Evolutionary conservation across 1,140 invertebrate species (phyloP).

Genomic region (Drosophila setifemur): DNA sequence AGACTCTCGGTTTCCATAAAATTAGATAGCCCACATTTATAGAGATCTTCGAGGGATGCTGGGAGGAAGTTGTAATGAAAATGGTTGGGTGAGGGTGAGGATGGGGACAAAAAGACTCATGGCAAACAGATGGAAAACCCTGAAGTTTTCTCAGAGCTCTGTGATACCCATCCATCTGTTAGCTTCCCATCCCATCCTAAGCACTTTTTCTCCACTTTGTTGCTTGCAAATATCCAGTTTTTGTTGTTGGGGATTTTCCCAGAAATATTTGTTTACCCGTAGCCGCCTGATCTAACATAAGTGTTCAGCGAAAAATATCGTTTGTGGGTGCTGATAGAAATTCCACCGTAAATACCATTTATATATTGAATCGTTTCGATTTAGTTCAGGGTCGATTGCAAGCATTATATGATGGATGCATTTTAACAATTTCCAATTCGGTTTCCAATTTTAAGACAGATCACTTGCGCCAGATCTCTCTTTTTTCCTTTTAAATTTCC

Average conservation of each 20-base stretch:
- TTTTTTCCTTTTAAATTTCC: background rate
- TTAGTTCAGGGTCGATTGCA: slow-evolving; percentile 28
- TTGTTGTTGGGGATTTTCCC: too few species aligned
- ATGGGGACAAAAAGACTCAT: too few species aligned
- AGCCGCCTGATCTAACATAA: too few species aligned
- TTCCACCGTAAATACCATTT: slow-evolving; percentile 14
- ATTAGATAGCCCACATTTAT: slow-evolving; percentile 20
- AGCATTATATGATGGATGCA: slow-evolving; percentile 10
- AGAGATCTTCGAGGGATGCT: background rate
- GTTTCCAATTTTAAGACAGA: slow-evolving; percentile 28
- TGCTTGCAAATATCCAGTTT: too few species aligned
- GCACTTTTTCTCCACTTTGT: too few species aligned
- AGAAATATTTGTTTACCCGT: too few species aligned
- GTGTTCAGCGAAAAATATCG: too few species aligned
- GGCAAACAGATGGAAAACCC: background rate
- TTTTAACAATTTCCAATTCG: slow-evolving; percentile 7
- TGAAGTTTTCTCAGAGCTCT: background rate
- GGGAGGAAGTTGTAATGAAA: background rate
- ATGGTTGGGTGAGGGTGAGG: too few species aligned
- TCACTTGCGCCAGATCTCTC: slow-evolving; percentile 17
- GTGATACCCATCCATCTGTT: too few species aligned
- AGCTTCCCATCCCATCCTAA: too few species aligned
- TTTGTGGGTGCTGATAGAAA: slow-evolving; percentile 1
- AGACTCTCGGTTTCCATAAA: slow-evolving; percentile 1
- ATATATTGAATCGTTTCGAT: slow-evolving; percentile 6